Evolutionary conservation across 2,888 invertebrate genomes (phyloP).

Genomic region (Drosophila ustulata): DNA sequence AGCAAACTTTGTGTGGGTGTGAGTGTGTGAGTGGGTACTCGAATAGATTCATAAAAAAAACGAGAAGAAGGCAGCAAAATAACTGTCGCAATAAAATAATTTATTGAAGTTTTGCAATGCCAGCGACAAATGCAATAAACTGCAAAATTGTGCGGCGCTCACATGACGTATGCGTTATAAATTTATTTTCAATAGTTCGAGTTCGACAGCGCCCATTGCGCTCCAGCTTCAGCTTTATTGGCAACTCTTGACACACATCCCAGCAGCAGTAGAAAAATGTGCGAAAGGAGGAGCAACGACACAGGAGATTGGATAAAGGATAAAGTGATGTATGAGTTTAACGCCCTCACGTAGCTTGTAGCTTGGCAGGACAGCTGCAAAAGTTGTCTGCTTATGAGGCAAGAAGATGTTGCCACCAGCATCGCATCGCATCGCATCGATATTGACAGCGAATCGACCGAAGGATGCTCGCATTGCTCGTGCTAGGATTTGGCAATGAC

Average conservation of each 20-base stretch:
- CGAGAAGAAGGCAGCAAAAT: conserved; percentile 54
- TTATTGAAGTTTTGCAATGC: conserved; percentile 80
- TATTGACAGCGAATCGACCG: conserved; percentile 21
- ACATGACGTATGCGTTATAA: conserved; percentile 80
- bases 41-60: conserved; percentile 68
- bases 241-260: conserved; percentile 80
- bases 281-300: conserved; percentile 44
- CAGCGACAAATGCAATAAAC: conserved; percentile 78
- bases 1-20: conserved; percentile 23
- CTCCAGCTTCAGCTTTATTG: conserved; percentile 48
- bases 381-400: conserved; percentile 78
- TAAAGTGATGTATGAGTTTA: conserved; percentile 83
- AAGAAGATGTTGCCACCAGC: conserved; percentile 67
- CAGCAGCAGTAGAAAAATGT: conserved; percentile 19
- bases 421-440: conserved; percentile 1
- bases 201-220: conserved; percentile 49
- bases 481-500: conserved; percentile 77
- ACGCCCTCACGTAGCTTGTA: conserved; percentile 75
- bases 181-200: conserved; percentile 73
- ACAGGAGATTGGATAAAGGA: conserved; percentile 58
- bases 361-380: conserved; percentile 57
- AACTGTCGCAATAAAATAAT: conserved; percentile 83
- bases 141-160: conserved; percentile 47
- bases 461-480: conserved; percentile 37
- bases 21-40: conserved; percentile 25